Conservation (phyloP, 2,113 vertebrate species). For the Azemiops feae region DNA sequence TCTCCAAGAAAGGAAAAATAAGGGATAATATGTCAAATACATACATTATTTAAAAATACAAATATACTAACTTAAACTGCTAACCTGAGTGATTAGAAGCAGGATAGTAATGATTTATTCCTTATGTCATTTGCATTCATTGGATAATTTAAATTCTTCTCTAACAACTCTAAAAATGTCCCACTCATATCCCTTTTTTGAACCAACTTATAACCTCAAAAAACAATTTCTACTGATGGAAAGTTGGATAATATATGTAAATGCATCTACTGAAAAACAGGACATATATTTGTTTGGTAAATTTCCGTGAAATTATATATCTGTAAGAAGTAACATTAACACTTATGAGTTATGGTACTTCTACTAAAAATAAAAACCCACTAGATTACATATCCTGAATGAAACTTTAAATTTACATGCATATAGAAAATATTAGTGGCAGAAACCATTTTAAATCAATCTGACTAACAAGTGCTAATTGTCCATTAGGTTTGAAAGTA, state of each 20-base stretch:
- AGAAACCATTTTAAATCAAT: background rate
- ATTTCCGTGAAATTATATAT: conserved; percentile 41
- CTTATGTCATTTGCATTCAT: conserved; percentile 47
- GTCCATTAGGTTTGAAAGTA: background rate
- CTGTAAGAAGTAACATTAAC: conserved; percentile 42
- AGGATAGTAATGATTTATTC: conserved; percentile 49
- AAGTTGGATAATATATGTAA: conserved; percentile 52
- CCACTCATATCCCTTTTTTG: conserved; percentile 29
- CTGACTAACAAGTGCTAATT: background rate
- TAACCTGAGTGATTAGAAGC: conserved; percentile 46
- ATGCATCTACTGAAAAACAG: conserved; percentile 32
- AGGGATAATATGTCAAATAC: conserved; percentile 15
- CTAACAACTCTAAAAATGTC: conserved; percentile 44
- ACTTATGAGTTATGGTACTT: conserved; percentile 29
- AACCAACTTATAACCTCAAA: conserved; percentile 47
- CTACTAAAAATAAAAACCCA: conserved; percentile 40
- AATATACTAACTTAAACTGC: conserved; percentile 50
- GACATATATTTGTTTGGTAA: background rate
- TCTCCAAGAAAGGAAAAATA: conserved; percentile 16
- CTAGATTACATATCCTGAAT: conserved; percentile 29
- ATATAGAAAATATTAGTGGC: background rate
- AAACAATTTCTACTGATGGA: conserved; percentile 34
- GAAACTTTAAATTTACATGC: conserved; percentile 17
- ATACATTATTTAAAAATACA: conserved; percentile 38
- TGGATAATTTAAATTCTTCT: conserved; percentile 56